phyloP scores from a whole-genome alignment of 64 coral and sea anemone genomes.

The Montipora capricornis region DNA sequence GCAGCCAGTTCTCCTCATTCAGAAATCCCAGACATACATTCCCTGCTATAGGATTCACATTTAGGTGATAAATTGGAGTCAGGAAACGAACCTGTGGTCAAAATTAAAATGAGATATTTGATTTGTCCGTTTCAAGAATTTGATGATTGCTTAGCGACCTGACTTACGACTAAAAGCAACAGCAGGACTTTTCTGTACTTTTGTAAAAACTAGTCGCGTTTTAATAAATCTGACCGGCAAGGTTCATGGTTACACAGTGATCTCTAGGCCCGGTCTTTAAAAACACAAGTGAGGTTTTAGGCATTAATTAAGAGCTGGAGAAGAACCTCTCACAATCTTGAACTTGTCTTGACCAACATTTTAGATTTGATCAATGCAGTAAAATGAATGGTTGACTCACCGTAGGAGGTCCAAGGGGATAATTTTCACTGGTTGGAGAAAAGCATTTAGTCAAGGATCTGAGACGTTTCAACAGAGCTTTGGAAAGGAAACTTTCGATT shows the following conservation, averaged over 20 bases:
- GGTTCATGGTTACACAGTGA: too few species aligned
- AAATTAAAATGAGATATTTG: background rate
- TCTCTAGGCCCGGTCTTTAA: too few species aligned
- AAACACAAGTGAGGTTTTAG: too few species aligned
- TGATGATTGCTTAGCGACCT: too few species aligned
- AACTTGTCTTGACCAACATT: too few species aligned
- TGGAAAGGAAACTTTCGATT: background rate
- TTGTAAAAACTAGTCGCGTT: too few species aligned
- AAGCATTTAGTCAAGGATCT: background rate
- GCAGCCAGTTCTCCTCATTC: slow-evolving; percentile 73
- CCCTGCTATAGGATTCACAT: slow-evolving; percentile 71
- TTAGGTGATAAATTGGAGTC: slow-evolving; percentile 81
- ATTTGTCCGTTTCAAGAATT: background rate
- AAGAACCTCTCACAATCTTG: too few species aligned
- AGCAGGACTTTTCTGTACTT: too few species aligned
- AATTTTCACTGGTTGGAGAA: slow-evolving; percentile 51
- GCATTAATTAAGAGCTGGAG: too few species aligned
- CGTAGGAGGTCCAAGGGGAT: slow-evolving; percentile 72
- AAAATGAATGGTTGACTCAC: slow-evolving; percentile 21
- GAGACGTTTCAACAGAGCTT: background rate
- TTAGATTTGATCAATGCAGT: background rate
- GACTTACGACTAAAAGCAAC: too few species aligned
- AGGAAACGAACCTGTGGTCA: slow-evolving; percentile 71
- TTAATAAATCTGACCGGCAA: too few species aligned
- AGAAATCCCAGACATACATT: slow-evolving; percentile 86